These are phyloP conservation scores for Pyrgilauda ruficollis DNA, from an alignment of 2,113 vertebrate genomes.

Conservation along the genomic window DNA sequence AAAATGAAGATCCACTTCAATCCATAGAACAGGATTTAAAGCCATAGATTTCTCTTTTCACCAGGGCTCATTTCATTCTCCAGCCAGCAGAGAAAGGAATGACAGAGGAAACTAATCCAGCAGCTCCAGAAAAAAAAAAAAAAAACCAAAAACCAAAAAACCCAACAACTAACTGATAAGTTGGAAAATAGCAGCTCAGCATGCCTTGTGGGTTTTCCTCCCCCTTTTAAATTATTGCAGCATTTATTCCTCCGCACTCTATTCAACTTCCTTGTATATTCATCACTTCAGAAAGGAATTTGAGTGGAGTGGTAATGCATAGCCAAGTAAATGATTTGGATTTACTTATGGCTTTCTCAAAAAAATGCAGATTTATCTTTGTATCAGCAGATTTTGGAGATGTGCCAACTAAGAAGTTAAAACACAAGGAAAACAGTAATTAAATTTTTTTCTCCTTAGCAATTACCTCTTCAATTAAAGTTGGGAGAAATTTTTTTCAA, in stretches of 20 bases:
- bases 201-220: conserved; percentile 8
- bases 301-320: conserved; percentile 16
- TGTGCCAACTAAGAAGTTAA: neutral
- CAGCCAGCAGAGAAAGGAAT: neutral
- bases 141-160: neutral
- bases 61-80: neutral
- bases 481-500: neutral
- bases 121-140: neutral
- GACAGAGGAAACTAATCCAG: neutral
- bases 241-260: conserved; percentile 16
- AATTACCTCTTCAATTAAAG: conserved; percentile 6
- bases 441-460: neutral
- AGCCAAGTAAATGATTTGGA: neutral
- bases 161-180: neutral
- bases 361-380: conserved; percentile 17
- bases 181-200: conserved; percentile 29
- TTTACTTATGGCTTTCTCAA: conserved; percentile 21
- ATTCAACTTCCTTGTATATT: conserved; percentile 20
- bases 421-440: neutral
- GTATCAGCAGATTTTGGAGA: neutral
- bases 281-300: conserved; percentile 29
- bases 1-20: neutral
- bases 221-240: conserved; percentile 16
- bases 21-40: neutral
- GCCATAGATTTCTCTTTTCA: neutral